Conservation (phyloP, 2,888 invertebrate species). For the Chironomus tentans region DNA sequence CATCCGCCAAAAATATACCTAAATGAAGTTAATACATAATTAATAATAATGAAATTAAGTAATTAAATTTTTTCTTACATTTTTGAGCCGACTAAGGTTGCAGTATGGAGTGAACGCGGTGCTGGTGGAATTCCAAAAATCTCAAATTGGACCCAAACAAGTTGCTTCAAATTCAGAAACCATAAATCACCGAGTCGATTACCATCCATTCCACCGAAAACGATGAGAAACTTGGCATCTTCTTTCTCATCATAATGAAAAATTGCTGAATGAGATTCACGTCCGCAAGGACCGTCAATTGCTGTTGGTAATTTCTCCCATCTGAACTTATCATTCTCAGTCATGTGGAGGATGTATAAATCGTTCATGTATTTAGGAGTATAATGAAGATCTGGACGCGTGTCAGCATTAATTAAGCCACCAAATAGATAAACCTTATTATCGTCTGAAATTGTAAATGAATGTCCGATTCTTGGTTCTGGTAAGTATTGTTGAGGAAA, state of each 20-base stretch:
- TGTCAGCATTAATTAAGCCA: neutral
- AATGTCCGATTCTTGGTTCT: neutral
- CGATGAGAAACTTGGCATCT: neutral
- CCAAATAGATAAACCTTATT: neutral
- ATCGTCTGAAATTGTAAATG: neutral
- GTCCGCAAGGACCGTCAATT: neutral
- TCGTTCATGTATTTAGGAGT: neutral
- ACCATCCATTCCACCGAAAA: neutral
- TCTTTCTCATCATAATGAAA: neutral
- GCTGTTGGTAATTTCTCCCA: neutral
- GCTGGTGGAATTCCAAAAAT: neutral
- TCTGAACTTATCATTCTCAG: neutral
- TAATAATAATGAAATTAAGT: too few species aligned
- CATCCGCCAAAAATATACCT: constrained; percentile 20
- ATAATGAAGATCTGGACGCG: neutral
- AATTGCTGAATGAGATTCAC: neutral
- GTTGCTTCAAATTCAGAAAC: neutral
- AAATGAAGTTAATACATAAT: too few species aligned
- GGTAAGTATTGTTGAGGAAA: neutral
- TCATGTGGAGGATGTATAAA: neutral
- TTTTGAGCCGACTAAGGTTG: constrained; percentile 4
- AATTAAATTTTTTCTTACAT: neutral
- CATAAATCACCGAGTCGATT: neutral
- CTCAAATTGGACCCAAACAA: neutral
- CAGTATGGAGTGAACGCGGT: constrained; percentile 13